Conservation (phyloP, 2,113 vertebrate species). For the Illadopsis cleaveri region DNA sequence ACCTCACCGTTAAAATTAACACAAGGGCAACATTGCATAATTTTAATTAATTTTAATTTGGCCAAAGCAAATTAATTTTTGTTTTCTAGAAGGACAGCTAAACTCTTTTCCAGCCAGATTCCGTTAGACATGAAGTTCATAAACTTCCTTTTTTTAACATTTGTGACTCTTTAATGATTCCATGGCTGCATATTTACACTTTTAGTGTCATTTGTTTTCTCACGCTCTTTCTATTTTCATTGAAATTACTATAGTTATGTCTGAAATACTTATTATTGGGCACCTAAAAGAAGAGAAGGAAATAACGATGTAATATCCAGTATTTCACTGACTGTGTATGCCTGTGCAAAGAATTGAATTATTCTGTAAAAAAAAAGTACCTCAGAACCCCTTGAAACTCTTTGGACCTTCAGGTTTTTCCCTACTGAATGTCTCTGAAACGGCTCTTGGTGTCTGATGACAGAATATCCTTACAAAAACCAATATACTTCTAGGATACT, state of each 20-base stretch:
- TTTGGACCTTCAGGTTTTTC: neutral
- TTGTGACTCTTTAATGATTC: slow-evolving; percentile 44
- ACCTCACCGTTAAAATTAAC: slow-evolving; percentile 85
- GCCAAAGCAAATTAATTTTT: slow-evolving; percentile 87
- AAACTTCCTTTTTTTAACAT: slow-evolving; percentile 56
- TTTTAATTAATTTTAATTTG: slow-evolving; percentile 90
- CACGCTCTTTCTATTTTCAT: slow-evolving; percentile 2
- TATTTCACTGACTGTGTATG: neutral
- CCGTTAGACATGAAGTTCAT: slow-evolving; percentile 32
- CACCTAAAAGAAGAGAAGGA: neutral
- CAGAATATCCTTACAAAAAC: neutral
- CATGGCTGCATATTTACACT: neutral
- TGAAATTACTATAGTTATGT: neutral
- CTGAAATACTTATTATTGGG: neutral
- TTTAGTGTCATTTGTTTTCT: slow-evolving; percentile 14
- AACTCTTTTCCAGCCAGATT: slow-evolving; percentile 61
- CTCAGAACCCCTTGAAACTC: neutral
- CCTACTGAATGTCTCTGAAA: neutral
- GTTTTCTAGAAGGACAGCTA: slow-evolving; percentile 82
- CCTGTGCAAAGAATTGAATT: neutral
- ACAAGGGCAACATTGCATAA: slow-evolving; percentile 85
- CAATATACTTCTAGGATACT: accelerated
- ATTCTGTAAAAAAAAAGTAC: neutral
- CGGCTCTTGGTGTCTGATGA: neutral
- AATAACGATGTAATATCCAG: neutral